Evolutionary conservation across 2,113 vertebrate species (phyloP), one percentile per base, ranked within the genome.

Genomic region (Euleptes europaea): DNA sequence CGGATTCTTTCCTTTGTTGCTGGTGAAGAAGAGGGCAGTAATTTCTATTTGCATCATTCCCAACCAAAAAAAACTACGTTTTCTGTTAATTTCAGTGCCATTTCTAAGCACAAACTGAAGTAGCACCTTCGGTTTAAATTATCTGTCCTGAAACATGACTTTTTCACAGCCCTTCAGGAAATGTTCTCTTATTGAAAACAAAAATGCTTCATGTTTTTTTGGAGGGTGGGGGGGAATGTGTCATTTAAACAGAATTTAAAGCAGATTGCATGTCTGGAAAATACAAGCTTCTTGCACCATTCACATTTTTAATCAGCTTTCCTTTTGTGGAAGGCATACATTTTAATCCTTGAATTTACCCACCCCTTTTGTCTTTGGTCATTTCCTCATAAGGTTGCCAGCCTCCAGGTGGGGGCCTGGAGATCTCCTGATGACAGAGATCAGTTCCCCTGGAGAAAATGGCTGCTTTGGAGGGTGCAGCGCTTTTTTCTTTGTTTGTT

Each of bases 181-280:
- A 78, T 84, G 26, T 80, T 90, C 86, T 89, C 65, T 89, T 79
- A 14, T 0, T 84, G 83, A 60, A 91, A 94, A 90, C 63, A 47
- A 84, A 21, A 89, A 51, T 75, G 23, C 57, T 85, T 13, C 71
- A 78, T 85, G 78, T 33, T 31, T 89, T 89, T 89, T 88, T 51
- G 80, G 86, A 21, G 51, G 51, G 51, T 3, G 78, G 86, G 28
- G 51, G 51, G 21, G 6, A 1, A 71, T 80, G 66, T 63, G 47
- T 67, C 33, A n/a, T 84, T 92, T 88, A 90, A 94, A 89, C 70
- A 93, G 88, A 91, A 44, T 44, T 44, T 44, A 44, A 44, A 93
- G 88, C 87, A 91, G 74, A 76, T 88, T 94, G 87, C 85, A 3
- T 1, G 19, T 84, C 88, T 73, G 88, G 88, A 87, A 85, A 85